Evolutionary conservation across 2,797 vertebrate genomes (phyloP), one percentile per base, ranked within the genome.

Genomic region (Scolopax bukidnonensis): DNA sequence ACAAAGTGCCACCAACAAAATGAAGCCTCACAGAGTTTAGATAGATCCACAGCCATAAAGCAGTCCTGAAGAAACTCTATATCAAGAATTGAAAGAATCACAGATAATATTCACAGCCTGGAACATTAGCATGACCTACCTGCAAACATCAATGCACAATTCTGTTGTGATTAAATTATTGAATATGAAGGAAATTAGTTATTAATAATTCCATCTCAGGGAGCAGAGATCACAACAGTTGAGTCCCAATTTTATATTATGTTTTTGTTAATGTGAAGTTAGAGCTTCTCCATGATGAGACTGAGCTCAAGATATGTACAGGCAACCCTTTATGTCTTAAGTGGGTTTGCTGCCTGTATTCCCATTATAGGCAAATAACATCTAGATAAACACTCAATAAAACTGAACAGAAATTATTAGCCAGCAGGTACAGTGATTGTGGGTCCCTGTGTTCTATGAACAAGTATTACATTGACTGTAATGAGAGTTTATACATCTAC

Each of bases 111-210:
- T 86, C 36, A 47, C 9, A 64, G 10, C 1, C 15, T 50, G 53
- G 36, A 68, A 36, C 32, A 25, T 40, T 64, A 93, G 5, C 27
- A 23, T 41, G 13, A 65, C 28, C 25, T 45, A 64, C 5, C 23
- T 89, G 47, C 6, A 69, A 88, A 32, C 6, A 48, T 6, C 11
- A 45, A 1, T 23, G 24, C 47, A 43, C 11, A 86, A 53, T 60
- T 89, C 45, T 59, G 7, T 43, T 3, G 0, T 54, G 15, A 25
- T 41, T 50, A 1, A 0, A 50, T 81, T 71, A 38, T 5, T 13
- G 9, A 75, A 57, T 69, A 57, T 19, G 79, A 92, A 89, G 16
- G 18, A 79, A 92, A 87, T 50, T 0, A 19, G 1, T 90, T 68
- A 81, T 41, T 21, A 73, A 57, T 43, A 63, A 80, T 51, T 59